A percentile compares a stretch with the other conserved stretches of the same genome.
These are phyloP conservation scores for Malurus melanocephalus DNA, from an alignment of 2,113 vertebrate species.

Conservation along the genomic window DNA sequence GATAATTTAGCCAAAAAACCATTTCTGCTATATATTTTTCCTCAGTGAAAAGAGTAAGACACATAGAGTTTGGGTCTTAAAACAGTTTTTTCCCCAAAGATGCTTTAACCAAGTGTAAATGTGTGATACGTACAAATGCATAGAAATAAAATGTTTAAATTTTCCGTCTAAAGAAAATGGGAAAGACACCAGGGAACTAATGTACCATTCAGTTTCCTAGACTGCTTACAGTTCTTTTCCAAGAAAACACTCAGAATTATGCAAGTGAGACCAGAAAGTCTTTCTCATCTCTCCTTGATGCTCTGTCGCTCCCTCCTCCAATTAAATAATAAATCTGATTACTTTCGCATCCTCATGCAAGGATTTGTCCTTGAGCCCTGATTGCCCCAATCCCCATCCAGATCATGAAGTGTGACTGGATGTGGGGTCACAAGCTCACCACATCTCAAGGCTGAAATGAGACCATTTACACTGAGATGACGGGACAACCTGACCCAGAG, in stretches of 20 bases:
- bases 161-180: neutral
- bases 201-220: neutral
- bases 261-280: neutral
- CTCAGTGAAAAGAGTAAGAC: neutral
- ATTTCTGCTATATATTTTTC: neutral
- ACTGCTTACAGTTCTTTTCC: neutral
- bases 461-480: neutral
- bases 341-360: neutral
- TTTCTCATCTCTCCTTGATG: neutral
- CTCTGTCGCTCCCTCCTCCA: neutral
- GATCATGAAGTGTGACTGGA: neutral
- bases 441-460: neutral
- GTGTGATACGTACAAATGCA: neutral
- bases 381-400: neutral
- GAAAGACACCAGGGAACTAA: neutral
- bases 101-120: neutral
- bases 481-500: neutral
- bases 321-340: neutral
- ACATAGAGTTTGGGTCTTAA: neutral
- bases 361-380: neutral
- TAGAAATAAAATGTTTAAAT: neutral
- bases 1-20: neutral
- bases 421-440: rapidly evolving
- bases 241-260: neutral
- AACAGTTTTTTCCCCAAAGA: neutral